These are phyloP conservation scores for Aphelinus certus DNA, from an alignment of 1,140 invertebrate genomes.

Conservation along the genomic window DNA sequence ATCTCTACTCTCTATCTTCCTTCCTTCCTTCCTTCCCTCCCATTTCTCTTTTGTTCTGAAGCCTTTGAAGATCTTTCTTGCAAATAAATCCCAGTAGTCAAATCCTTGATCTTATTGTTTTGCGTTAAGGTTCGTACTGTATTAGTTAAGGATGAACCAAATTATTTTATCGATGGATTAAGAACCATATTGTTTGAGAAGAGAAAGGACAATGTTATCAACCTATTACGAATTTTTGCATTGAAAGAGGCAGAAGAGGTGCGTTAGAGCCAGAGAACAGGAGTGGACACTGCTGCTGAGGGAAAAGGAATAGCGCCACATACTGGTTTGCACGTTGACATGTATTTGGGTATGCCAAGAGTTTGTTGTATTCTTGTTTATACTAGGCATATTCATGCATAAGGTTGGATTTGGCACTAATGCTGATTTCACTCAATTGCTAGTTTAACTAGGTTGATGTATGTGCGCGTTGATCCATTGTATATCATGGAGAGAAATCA, in stretches of 20 bases:
- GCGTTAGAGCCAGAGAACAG: constrained; percentile 18
- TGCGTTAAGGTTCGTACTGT: neutral
- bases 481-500: constrained; percentile 18
- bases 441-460: constrained; percentile 36
- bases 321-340: constrained; percentile 63
- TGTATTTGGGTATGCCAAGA: constrained; percentile 63
- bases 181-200: constrained; percentile 15
- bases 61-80: constrained; percentile 17
- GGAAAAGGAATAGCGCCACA: constrained; percentile 52
- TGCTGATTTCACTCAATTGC: constrained; percentile 35
- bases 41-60: constrained; percentile 34
- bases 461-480: constrained; percentile 31
- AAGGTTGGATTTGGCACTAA: constrained; percentile 50
- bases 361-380: constrained; percentile 66
- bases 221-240: constrained; percentile 29
- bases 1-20: constrained; percentile 41
- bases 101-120: constrained; percentile 37
- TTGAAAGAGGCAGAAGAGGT: constrained; percentile 23
- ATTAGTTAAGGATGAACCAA: too few relatives aligned
- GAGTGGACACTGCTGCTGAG: constrained; percentile 43
- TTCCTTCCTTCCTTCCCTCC: constrained; percentile 34
- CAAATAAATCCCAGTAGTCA: constrained; percentile 40
- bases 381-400: constrained; percentile 60
- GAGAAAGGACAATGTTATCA: constrained; percentile 2
- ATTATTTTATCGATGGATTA: neutral